Percentiles rank a stretch among this genome's conserved stretches.
These are phyloP conservation scores for Antechinus stuartii DNA, from an alignment of 2,113 vertebrate species.

Conservation along the genomic window DNA sequence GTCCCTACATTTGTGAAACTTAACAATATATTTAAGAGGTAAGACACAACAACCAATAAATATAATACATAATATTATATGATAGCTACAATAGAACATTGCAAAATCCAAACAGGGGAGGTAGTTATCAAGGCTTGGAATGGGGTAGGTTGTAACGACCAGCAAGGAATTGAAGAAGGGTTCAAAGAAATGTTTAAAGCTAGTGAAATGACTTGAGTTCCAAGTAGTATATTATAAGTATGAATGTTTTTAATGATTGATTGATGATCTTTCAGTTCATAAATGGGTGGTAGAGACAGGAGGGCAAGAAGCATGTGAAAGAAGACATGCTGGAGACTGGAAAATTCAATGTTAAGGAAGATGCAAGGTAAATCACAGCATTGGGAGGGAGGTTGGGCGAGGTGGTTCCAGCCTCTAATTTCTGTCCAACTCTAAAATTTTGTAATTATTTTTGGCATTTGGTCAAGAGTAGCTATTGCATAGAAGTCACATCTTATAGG, in stretches of 20 bases:
- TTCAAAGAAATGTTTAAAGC: background rate
- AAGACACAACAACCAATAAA: background rate
- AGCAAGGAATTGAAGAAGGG: background rate
- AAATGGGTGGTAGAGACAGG: background rate
- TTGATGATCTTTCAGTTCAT: background rate
- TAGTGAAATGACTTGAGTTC: background rate
- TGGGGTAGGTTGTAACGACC: background rate
- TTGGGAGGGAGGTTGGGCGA: accelerated
- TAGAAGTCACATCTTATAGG: background rate
- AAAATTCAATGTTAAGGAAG: background rate
- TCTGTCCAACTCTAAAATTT: background rate
- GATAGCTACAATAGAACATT: background rate
- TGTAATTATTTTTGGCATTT: background rate
- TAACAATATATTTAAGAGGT: background rate
- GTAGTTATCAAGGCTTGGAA: background rate
- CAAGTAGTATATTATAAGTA: background rate
- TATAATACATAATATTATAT: background rate
- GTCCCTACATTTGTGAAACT: background rate
- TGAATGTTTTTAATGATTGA: background rate
- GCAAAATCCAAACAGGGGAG: background rate
- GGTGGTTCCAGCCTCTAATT: background rate
- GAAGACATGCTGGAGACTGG: background rate
- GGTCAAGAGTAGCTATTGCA: background rate
- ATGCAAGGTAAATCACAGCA: background rate
- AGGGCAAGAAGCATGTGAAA: background rate